These are phyloP conservation scores for Siniperca knerii DNA, from an alignment of 2,113 vertebrate species.

Conservation along the genomic window DNA sequence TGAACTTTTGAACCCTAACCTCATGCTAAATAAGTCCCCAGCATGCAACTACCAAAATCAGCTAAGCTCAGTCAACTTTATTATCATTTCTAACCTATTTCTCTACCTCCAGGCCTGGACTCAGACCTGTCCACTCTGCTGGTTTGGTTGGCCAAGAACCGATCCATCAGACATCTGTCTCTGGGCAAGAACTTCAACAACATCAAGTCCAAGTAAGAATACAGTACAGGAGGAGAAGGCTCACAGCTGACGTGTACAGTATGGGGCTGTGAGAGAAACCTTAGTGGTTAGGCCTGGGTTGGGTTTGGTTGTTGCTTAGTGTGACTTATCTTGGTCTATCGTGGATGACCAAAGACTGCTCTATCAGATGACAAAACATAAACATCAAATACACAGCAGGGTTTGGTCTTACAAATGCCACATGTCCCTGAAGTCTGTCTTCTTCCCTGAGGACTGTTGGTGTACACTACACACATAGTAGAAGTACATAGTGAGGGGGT, in stretches of 20 bases:
- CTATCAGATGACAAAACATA: neutral
- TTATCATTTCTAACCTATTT: neutral
- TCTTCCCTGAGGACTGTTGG: neutral
- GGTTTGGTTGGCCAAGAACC: slow-evolving; percentile 97
- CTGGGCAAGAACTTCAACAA: slow-evolving; percentile 99
- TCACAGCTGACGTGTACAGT: neutral
- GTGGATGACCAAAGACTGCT: neutral
- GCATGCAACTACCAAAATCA: neutral
- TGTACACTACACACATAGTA: neutral
- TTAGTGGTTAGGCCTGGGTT: neutral
- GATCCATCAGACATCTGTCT: slow-evolving; percentile 94
- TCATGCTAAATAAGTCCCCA: neutral
- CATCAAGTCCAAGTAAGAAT: slow-evolving; percentile 98
- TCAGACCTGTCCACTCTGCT: slow-evolving; percentile 95
- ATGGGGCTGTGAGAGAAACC: neutral
- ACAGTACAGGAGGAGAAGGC: neutral
- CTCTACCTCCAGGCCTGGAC: slow-evolving; percentile 87
- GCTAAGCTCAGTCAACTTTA: neutral
- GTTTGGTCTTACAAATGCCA: neutral
- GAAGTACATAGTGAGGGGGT: neutral
- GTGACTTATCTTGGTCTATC: neutral
- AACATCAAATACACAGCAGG: neutral
- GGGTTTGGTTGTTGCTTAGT: slow-evolving; percentile 7
- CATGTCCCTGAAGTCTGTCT: neutral
- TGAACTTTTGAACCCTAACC: neutral